Evolutionary conservation across 2,113 vertebrate genomes (phyloP), one percentile per base, ranked within the genome.

Genomic region (Microtus ochrogaster): DNA sequence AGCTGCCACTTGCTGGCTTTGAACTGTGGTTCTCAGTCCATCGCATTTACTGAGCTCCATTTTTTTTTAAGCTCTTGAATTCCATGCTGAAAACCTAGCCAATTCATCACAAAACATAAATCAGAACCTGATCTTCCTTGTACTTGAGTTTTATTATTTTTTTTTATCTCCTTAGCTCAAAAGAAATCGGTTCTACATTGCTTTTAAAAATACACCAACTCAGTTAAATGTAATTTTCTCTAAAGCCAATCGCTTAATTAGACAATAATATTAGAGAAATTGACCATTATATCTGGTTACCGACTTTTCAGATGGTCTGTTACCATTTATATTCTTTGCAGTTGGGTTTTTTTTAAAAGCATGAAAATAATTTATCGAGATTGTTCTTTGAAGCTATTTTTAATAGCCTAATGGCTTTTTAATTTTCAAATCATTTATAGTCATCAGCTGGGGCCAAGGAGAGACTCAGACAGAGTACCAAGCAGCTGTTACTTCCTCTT

Each of bases 371-470:
- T 98, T 92, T 94, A 97, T 97, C 41, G n/a, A 96, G 90, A 96
- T 97, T 89, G 97, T 97, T 97, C 92, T 97, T 97, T 90, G 96
- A 93, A 98, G 97, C 85, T 95, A 97, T 98, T 98, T 98, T 98
- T 97, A 96, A 96, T 97, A 96, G 93, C 90, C 89, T 98, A 98
- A 98, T 98, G 96, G 97, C 93, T 98, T 98, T 98, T 98, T 95
- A 98, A 97, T 98, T 98, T 98, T 55, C 10, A 94, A 97, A 97
- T 89, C 94, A 3, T 94, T 98, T 97, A 55, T 96, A 91, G 97
- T 98, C 90, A 98, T 98, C 97, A 97, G 61, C 88, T 96, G 73
- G 92, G 97, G 97, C 95, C 63, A 55, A 94, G 76, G 88, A 87
- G 49, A 28, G 93, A 96, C 89, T 97, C 89, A 93, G 91, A 96